Base-by-base conservation (phyloP, 2,113 vertebrate genomes). In the Rhinogobius similis region DNA sequence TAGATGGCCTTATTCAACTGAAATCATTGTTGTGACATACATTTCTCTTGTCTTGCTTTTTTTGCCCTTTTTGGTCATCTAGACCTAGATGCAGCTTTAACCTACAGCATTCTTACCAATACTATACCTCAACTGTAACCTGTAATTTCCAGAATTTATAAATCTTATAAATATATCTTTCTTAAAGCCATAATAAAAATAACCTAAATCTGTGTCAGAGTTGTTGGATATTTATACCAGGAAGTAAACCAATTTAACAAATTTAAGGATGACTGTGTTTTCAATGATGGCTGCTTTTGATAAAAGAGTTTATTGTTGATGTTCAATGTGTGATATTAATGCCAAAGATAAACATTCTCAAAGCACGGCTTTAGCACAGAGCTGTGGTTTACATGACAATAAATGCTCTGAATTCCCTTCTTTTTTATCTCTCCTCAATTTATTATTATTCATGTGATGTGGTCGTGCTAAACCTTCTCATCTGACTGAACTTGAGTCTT, bases 401-500 rank as follows among this genome's bases (percentile, higher is more conserved):
- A 82, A 87, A 85, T 78, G 62, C 16, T 70, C 52, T 73, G 18
- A 77, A 69, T 67, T 70, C 62, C 62, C 74, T 69, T 18, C 50
- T 55, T 84, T 84, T 85, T 79, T 69, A 77, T 85, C 65, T 64
- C 18, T 87, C 86, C 82, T 86, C 75, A 86, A 79, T 89, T 84
- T 90, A 90, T 93, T 88, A 91, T 92, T 90, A 91, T 92, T 92
- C 88, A 92, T 91, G 84, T 72, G 83, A 81, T 77, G 72, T 86
- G 81, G 79, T 86, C 79, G 43, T 24, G 78, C 80, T 82, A 82
- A 91, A 88, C 85, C 86, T 86, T 88, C 77, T 90, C 85, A 86
- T 87, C 70, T 87, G 82, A 70, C 82, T 86, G 86, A 83, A 79
- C 82, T 82, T 85, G 64, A 66, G 70, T 73, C 76, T 71, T 88